Conservation (phyloP, 2,113 vertebrate species). For the Procavia capensis region DNA sequence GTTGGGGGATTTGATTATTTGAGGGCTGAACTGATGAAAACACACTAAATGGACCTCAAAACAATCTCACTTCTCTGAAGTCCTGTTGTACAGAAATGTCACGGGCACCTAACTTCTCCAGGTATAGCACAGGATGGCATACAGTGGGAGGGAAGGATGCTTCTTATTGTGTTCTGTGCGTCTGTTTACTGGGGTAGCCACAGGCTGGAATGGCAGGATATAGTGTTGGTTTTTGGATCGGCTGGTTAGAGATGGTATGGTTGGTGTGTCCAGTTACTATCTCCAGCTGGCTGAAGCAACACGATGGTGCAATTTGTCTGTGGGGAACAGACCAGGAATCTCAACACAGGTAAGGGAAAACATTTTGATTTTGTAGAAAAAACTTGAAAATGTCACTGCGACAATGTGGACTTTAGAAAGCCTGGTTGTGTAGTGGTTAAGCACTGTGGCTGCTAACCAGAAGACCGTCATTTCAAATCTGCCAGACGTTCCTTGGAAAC, state of each 20-base stretch:
- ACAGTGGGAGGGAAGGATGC: fast-evolving
- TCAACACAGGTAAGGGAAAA: neutral
- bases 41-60: neutral
- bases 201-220: fast-evolving
- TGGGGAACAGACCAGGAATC: neutral
- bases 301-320: fast-evolving
- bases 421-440: too few relatives aligned
- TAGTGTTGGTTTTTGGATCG: neutral
- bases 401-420: neutral
- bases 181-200: neutral
- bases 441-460: too few relatives aligned
- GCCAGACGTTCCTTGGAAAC: too few relatives aligned
- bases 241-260: neutral
- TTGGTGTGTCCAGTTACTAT: neutral
- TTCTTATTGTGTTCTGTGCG: neutral
- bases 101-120: fast-evolving
- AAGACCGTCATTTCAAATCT: too few relatives aligned
- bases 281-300: neutral
- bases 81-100: fast-evolving
- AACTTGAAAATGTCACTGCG: neutral
- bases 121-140: too few relatives aligned
- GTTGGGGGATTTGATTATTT: neutral
- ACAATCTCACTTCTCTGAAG: neutral
- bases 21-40: neutral
- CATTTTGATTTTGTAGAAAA: neutral